Base-by-base conservation (phyloP, 2,797 vertebrate species). In the Heterohyrax brucei region DNA sequence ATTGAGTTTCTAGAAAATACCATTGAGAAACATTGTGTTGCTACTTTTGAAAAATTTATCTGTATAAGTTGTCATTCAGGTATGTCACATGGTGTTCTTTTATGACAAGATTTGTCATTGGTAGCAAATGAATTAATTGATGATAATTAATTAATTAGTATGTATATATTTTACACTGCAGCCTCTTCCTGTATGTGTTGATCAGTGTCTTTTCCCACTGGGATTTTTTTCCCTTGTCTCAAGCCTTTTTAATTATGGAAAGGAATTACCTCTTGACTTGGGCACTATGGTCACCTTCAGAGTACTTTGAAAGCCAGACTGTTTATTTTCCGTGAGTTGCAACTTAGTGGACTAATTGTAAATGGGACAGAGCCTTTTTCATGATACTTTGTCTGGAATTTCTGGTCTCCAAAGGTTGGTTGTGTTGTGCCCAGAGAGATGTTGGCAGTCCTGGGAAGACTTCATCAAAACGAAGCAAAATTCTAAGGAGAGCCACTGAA, bases 41-140 rank as follows among this genome's bases (percentile, higher is more conserved):
- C 44, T 87, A 28, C 14, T 64, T 93, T 94, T 84, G 13, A 75
- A 91, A 91, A 85, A 21, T 87, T 87, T 6, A 81, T 82, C 68
- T 30, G 44, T 86, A 0, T 39, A 72, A 73, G 10, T 93, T 94
- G 33, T 89, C 95, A 70, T 44, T 85, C 10, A 68, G 28, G 3
- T 92, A 5, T 83, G 68, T 7, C 56, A 87, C 66, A 44, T 78
- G 9, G 10, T 96, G 7, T 8, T 89, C 10, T 94, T 72, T 95
- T 84, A 66, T 93, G 44, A 30, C 33, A 77, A 70, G 24, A 80
- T 90, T 95, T 89, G 82, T 78, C 66, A 80, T 83, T 87, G 46
- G 83, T 96, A 14, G 14, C 82, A 96, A 92, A 66, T 91, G 22
- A 96, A 70, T 93, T 79, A 80, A 90, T 78, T 81, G 53, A 88